Evolutionary conservation across 1,140 invertebrate species (phyloP).

Genomic region (Hylyphantes graminicola): DNA sequence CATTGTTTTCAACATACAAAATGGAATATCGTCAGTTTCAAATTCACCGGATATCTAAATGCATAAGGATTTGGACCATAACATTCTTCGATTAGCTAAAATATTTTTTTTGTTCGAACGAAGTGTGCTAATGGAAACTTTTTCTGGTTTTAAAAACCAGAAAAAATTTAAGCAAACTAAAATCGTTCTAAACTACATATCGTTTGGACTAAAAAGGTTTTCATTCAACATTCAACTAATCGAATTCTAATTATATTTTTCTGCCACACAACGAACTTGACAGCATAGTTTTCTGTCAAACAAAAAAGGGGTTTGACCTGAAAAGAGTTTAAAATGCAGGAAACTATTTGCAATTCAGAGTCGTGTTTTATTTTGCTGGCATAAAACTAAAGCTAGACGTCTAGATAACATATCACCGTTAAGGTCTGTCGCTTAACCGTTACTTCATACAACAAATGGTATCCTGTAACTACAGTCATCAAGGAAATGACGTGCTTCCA

Average conservation of each 20-base stretch:
- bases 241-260: not conserved
- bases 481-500: not conserved
- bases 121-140: too few species aligned
- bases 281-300: not conserved
- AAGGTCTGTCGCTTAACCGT: constrained; percentile 41
- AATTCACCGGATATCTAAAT: too few species aligned
- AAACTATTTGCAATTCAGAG: constrained; percentile 40
- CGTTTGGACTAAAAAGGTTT: too few species aligned
- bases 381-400: constrained; percentile 2
- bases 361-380: not conserved
- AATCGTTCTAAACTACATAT: too few species aligned
- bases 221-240: too few species aligned
- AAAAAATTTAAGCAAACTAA: too few species aligned
- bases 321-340: constrained; percentile 30
- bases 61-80: too few species aligned
- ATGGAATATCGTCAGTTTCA: too few species aligned
- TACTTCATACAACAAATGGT: constrained; percentile 5
- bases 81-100: too few species aligned
- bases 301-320: constrained; percentile 28
- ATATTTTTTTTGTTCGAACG: too few species aligned
- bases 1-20: too few species aligned
- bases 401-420: constrained; percentile 33
- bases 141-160: too few species aligned
- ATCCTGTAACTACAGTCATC: not conserved
- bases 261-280: not conserved